Percentiles rank a stretch among this genome's conserved stretches.
phyloP scores from a whole-genome alignment of 2,888 invertebrate genomes.

The Agrilus cyanescens region DNA sequence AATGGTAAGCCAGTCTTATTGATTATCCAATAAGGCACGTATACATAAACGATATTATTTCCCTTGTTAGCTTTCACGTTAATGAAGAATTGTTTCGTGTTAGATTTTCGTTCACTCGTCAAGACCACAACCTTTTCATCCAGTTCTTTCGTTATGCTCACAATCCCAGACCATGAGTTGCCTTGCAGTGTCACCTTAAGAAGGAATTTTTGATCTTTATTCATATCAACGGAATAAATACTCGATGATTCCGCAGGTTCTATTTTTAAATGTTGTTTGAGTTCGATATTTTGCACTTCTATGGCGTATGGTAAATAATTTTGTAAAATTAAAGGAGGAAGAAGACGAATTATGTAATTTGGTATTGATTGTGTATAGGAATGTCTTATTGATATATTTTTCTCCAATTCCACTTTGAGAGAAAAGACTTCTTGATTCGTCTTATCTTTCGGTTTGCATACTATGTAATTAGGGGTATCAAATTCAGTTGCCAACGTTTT shows the following conservation, averaged over 20 bases:
- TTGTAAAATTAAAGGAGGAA: constrained; percentile 62
- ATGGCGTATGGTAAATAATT: constrained; percentile 67
- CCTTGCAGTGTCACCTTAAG: constrained; percentile 51
- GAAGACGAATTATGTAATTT: constrained; percentile 57
- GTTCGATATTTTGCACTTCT: constrained; percentile 41
- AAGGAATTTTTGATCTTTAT: constrained; percentile 40
- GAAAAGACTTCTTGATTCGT: constrained; percentile 51
- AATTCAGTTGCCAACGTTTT: constrained; percentile 58
- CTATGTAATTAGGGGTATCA: constrained; percentile 52
- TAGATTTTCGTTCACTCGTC: constrained; percentile 52
- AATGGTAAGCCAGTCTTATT: constrained; percentile 79
- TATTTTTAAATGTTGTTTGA: constrained; percentile 43
- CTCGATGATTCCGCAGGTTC: constrained; percentile 63
- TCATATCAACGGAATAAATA: constrained; percentile 53
- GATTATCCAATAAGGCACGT: constrained; percentile 79
- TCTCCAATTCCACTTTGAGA: constrained; percentile 42
- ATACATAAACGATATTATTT: constrained; percentile 52
- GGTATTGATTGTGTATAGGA: constrained; percentile 42
- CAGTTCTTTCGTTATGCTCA: constrained; percentile 53
- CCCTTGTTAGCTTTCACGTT: constrained; percentile 53
- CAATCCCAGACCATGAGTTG: constrained; percentile 56
- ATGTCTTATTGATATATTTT: constrained; percentile 26
- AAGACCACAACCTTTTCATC: constrained; percentile 39
- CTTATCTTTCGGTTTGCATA: constrained; percentile 53
- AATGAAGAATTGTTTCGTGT: constrained; percentile 54